phyloP scores from a whole-genome alignment of 1,140 invertebrate genomes.

The Pararge aegeria region DNA sequence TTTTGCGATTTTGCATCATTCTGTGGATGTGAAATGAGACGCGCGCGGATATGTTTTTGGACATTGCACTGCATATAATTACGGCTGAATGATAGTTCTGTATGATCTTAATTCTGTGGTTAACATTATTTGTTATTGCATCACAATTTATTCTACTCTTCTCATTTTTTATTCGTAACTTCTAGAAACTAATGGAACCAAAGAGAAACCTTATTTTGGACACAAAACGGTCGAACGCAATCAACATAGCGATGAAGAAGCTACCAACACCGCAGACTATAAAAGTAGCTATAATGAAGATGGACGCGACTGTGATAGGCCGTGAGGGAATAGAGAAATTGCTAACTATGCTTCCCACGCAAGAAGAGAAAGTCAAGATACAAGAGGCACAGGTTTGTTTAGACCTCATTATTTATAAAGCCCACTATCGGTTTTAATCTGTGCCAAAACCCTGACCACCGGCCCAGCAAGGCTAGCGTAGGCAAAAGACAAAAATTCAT shows the following conservation, averaged over 20 bases:
- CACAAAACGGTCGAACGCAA: slow-evolving; percentile 98
- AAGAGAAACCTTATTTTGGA: slow-evolving; percentile 98
- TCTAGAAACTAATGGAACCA: slow-evolving; percentile 94
- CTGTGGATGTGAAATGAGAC: no score
- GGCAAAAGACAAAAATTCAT: no score
- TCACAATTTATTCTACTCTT: background rate
- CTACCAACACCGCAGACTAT: slow-evolving; percentile 98
- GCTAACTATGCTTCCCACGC: slow-evolving; percentile 97
- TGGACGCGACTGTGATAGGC: slow-evolving; percentile 99
- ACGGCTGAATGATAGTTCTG: no score
- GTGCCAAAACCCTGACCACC: no score
- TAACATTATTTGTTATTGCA: no score
- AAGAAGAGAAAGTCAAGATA: slow-evolving; percentile 98
- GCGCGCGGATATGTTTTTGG: no score
- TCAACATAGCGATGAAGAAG: slow-evolving; percentile 99
- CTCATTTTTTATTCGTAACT: background rate
- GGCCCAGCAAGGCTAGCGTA: no score
- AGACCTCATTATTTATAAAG: no score
- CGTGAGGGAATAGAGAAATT: slow-evolving; percentile 99
- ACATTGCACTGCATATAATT: no score
- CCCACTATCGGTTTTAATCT: no score
- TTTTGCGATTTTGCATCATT: no score
- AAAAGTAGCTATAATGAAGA: slow-evolving; percentile 98
- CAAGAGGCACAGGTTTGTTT: slow-evolving; percentile 91
- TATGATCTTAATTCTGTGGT: no score